Percentiles rank a stretch among this genome's conserved stretches.
phyloP scores from a whole-genome alignment of 2,797 vertebrate species.

The Limnodromus scolopaceus region DNA sequence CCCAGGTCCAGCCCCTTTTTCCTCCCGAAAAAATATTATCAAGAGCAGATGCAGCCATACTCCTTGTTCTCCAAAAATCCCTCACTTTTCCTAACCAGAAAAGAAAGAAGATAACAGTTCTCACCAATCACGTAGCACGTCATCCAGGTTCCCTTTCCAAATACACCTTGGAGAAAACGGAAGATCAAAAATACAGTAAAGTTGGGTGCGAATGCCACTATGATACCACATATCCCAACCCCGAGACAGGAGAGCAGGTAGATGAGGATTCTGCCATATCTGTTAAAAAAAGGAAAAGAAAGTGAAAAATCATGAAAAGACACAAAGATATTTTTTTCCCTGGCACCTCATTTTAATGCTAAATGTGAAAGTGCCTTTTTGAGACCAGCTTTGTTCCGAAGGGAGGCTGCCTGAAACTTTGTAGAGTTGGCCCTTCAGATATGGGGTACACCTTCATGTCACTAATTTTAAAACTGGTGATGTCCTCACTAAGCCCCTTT shows the following conservation, averaged over 20 bases:
- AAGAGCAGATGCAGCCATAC: background rate
- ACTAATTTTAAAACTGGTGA: background rate
- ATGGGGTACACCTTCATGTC: background rate
- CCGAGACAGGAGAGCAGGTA: constrained; percentile 89
- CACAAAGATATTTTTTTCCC: background rate
- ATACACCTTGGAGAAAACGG: constrained; percentile 90
- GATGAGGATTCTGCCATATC: constrained; percentile 89
- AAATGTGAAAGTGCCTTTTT: background rate
- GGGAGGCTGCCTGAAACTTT: background rate
- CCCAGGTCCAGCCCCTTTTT: background rate
- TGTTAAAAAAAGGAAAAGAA: constrained; percentile 65
- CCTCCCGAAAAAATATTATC: background rate
- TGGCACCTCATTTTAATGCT: background rate
- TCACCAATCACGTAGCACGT: constrained; percentile 92
- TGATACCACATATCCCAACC: constrained; percentile 86
- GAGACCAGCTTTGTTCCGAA: background rate
- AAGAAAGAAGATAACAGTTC: constrained; percentile 6
- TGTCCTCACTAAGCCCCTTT: background rate
- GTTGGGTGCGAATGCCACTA: constrained; percentile 89
- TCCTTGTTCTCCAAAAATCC: background rate
- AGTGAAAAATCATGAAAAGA: background rate
- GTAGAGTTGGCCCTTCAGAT: background rate
- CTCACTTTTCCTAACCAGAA: background rate
- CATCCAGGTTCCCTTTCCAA: constrained; percentile 95
- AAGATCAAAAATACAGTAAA: constrained; percentile 89